Base-by-base conservation (phyloP, 2,113 vertebrate genomes). In the Phaetusa simplex region DNA sequence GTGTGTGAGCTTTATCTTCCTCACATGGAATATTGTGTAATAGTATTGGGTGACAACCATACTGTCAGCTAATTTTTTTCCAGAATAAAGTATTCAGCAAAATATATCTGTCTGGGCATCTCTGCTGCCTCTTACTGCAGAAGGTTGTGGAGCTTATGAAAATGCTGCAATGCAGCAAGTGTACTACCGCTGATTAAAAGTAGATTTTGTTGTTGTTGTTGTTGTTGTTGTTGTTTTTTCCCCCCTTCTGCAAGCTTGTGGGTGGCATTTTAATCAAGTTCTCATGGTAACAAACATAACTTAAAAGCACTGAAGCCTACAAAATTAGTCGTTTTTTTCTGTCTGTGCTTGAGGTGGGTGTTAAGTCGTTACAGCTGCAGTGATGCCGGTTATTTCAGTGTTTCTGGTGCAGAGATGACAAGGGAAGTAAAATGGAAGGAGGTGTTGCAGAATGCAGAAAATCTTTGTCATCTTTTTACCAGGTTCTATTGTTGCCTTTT, bases 141-240 rank as follows among this genome's bases (percentile, higher is more conserved):
- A 89, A 82, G 34, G 40, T 62, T 93, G 69, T 74, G 66, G 64
- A 79, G 76, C 95, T 92, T 40, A 18, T 76, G 79, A 95, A 97
- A 97, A 97, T 96, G 76, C 89, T 97, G 93, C 96, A 96, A 95
- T 97, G 89, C 92, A 97, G 88, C 90, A 96, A 97, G 95, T 61
- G 30, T 96, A 61, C 81, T 86, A 85, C 73, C 58, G 59, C 80
- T 92, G 93, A 93, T 97, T 94, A 95, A 95, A 95, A 94, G 56
- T 90, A 93, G 74, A 82, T 86, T 59, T 43, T 49, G 47, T 73
- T 55, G 30, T 83, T 82, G 13, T 93, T 91, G 64, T 43, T 49
- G 47, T 73, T 55, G 30, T 83, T 82, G 13, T 93, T 91, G 64
- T 92, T 92, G 52, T 49, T 86, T 52, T 34, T 45, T 8, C 50